phyloP scores from a whole-genome alignment of 2,888 invertebrate genomes.

The Caenorhabditis sp. region DNA sequence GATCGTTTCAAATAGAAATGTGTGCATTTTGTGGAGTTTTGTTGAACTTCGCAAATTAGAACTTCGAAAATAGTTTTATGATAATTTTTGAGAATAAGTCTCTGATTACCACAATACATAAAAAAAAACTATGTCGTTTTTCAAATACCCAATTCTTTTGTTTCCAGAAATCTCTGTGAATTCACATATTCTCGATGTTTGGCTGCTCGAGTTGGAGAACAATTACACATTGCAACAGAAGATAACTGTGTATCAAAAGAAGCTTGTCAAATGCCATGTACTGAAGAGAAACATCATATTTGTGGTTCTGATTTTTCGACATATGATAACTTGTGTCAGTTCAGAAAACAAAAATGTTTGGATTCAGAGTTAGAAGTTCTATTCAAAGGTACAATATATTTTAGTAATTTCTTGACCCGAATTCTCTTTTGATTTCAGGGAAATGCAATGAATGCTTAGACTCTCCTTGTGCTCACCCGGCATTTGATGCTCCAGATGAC shows the following conservation, averaged over 20 bases:
- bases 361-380: slow-evolving; percentile 43
- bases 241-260: slow-evolving; percentile 43
- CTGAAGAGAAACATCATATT: slow-evolving; percentile 36
- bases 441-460: slow-evolving; percentile 60
- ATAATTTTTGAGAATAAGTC: no score
- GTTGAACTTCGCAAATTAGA: no score
- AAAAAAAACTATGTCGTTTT: no score
- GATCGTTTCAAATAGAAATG: no score
- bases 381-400: slow-evolving; percentile 61
- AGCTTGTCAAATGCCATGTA: slow-evolving; percentile 41
- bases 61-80: no score
- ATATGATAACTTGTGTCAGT: slow-evolving; percentile 47
- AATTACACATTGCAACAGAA: slow-evolving; percentile 35
- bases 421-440: slow-evolving; percentile 37
- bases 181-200: slow-evolving; percentile 65
- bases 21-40: no score
- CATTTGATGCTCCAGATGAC: slow-evolving; percentile 55
- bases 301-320: slow-evolving; percentile 48
- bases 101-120: no score
- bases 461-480: slow-evolving; percentile 54
- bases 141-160: no score
- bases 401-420: no score
- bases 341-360: slow-evolving; percentile 45
- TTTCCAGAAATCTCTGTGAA: slow-evolving; percentile 44
- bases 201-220: slow-evolving; percentile 57